These are phyloP conservation scores for Silurus lanzhouensis DNA, from an alignment of 2,797 vertebrate species.

Conservation along the genomic window DNA sequence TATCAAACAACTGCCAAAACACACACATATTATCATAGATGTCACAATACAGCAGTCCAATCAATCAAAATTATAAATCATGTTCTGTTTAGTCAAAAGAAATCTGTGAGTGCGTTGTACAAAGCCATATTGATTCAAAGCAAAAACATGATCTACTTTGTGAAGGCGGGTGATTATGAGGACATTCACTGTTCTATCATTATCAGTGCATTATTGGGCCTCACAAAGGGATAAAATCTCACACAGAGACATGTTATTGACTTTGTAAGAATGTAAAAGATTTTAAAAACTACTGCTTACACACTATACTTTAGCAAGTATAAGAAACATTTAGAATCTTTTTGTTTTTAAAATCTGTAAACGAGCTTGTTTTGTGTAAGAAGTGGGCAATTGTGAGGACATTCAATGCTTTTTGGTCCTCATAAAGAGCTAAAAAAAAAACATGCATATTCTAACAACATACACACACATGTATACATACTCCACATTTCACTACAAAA, in stretches of 20 bases:
- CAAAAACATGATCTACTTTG: too few relatives aligned
- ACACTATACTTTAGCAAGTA: not conserved
- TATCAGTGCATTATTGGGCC: too few relatives aligned
- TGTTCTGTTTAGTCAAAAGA: too few relatives aligned
- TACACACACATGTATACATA: not conserved
- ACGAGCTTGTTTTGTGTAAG: not conserved
- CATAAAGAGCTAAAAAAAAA: not conserved
- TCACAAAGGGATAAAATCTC: too few relatives aligned
- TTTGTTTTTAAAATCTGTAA: not conserved
- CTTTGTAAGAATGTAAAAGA: not conserved
- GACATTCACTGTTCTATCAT: too few relatives aligned
- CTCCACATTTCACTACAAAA: not conserved
- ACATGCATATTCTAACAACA: not conserved
- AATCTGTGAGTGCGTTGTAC: too few relatives aligned
- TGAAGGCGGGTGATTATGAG: too few relatives aligned
- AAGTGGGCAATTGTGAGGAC: not conserved
- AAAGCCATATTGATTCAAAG: too few relatives aligned
- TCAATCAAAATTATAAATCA: too few relatives aligned
- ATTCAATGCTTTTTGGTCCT: not conserved
- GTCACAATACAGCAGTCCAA: too few relatives aligned
- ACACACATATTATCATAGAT: too few relatives aligned
- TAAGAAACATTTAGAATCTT: not conserved
- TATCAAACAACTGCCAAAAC: constrained; percentile 59
- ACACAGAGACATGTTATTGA: not conserved
- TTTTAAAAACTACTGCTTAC: not conserved